phyloP scores from a whole-genome alignment of 2,797 vertebrate genomes.

The Micropoecilia bifurca region DNA sequence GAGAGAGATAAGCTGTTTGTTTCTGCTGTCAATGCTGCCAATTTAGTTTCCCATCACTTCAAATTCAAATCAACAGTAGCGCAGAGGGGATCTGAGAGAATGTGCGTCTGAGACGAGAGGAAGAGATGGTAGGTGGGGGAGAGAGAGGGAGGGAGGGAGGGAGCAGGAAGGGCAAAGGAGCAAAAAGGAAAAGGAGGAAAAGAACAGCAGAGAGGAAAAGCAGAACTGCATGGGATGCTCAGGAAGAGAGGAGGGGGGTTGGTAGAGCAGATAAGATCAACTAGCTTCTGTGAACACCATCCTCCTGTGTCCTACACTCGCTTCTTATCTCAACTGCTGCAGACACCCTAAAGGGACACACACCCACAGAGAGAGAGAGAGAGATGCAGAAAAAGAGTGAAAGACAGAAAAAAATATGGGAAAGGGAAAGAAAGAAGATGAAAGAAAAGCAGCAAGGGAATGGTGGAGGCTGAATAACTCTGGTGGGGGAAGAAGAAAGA shows the following conservation, averaged over 20 bases:
- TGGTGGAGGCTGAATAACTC: conserved; percentile 61
- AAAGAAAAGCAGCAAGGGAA: conserved; percentile 68
- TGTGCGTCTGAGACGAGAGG: conserved; percentile 25
- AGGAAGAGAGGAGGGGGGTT: conserved; percentile 29
- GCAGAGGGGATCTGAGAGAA: conserved; percentile 72
- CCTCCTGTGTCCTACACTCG: conserved; percentile 84
- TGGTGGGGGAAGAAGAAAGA: conserved; percentile 59
- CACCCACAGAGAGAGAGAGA: conserved; percentile 68
- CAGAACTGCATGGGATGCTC: conserved; percentile 57
- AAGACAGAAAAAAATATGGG: conserved; percentile 20
- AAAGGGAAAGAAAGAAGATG: conserved; percentile 62
- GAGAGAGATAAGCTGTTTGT: conserved; percentile 81
- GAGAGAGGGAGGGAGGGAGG: conserved; percentile 13
- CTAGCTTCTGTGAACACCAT: conserved; percentile 85
- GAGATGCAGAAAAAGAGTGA: conserved; percentile 33
- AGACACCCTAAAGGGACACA: conserved; percentile 84
- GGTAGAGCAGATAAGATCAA: conserved; percentile 79
- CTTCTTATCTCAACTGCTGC: conserved; percentile 82
- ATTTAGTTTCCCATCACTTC: conserved; percentile 80
- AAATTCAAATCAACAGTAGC: conserved; percentile 81
- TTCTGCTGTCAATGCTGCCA: conserved; percentile 81
- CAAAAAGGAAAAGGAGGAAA: conserved; percentile 47
- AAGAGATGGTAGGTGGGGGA: background rate
- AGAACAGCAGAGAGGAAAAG: conserved; percentile 59
- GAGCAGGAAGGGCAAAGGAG: conserved; percentile 50